Evolutionary conservation across 2,888 invertebrate genomes (phyloP), one percentile per base, ranked within the genome.

Genomic region (Rhorus exstirpatorius): DNA sequence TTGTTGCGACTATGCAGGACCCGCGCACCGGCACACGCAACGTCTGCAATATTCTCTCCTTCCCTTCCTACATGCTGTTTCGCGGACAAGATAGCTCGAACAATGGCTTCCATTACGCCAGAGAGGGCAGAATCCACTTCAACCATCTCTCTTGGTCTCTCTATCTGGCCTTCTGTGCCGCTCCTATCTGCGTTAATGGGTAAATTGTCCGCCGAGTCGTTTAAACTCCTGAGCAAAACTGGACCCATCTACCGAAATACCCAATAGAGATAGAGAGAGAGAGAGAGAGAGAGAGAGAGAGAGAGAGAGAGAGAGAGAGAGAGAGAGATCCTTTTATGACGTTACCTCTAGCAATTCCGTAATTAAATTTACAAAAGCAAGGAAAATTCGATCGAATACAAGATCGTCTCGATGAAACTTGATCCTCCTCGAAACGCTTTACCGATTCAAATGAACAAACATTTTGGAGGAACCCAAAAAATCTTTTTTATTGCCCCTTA

Each of bases 41-140:
- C 17, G 70, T 49, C 78, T 72, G 68, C 46, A 75, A 71, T 72
- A 81, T 71, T 46, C 35, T 21, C 70, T 44, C 49, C 55, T 46
- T 17, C 68, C 68, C 31, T 67, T 26, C 53, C 46, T 46, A 26
- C n/a, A 41, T 26, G 21, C 78, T 79, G 83, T 83, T 77, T 78
- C 80, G 72, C 72, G 60, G 74, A 78, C 90, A 89, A 90, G 90
- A 90, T 91, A 91, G 89, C 88, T 90, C 87, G 90, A 91, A 92
- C 92, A 92, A 92, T 91, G 89, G 87, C 89, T 90, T 91, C 90
- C 90, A 92, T 92, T 92, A 92, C 89, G 87, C 63, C 63, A 58
- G 71, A 44, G 60, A 77, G 61, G 88, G 82, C 86, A 86, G 87
- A 89, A 88, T 88, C 89, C 38, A 35, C 49, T 77, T 38, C 46